These are phyloP conservation scores for Ceriagrion tenellum DNA, from an alignment of 2,888 invertebrate genomes.

Conservation along the genomic window DNA sequence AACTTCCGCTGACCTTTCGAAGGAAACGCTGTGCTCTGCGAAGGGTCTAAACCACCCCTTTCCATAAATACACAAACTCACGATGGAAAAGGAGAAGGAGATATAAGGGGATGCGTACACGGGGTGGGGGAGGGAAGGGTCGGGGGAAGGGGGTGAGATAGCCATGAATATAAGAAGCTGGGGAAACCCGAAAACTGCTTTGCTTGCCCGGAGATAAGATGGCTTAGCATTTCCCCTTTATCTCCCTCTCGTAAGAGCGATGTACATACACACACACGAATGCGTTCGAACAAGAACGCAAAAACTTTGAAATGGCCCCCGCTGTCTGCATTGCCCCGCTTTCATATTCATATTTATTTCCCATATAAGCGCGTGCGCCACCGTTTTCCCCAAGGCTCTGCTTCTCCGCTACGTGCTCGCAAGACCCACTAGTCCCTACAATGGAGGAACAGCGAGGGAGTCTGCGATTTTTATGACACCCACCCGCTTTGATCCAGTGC, in stretches of 20 bases:
- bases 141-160: too few relatives aligned
- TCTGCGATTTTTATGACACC: background rate
- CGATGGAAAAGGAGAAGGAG: too few relatives aligned
- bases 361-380: background rate
- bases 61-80: too few relatives aligned
- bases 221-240: background rate
- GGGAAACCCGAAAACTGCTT: background rate
- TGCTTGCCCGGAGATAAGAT: background rate
- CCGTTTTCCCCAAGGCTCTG: background rate
- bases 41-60: too few relatives aligned
- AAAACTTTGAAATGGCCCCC: background rate
- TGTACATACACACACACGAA: background rate
- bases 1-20: too few relatives aligned
- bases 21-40: too few relatives aligned
- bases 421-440: background rate
- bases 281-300: background rate
- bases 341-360: background rate
- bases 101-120: too few relatives aligned
- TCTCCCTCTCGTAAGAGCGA: background rate
- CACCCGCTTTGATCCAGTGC: background rate
- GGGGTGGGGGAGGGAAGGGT: too few relatives aligned
- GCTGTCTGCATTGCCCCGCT: background rate
- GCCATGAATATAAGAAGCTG: background rate
- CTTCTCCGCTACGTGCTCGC: background rate
- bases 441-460: background rate